Evolutionary conservation across 2,113 vertebrate genomes (phyloP).

Genomic region (Edolisoma coerulescens): DNA sequence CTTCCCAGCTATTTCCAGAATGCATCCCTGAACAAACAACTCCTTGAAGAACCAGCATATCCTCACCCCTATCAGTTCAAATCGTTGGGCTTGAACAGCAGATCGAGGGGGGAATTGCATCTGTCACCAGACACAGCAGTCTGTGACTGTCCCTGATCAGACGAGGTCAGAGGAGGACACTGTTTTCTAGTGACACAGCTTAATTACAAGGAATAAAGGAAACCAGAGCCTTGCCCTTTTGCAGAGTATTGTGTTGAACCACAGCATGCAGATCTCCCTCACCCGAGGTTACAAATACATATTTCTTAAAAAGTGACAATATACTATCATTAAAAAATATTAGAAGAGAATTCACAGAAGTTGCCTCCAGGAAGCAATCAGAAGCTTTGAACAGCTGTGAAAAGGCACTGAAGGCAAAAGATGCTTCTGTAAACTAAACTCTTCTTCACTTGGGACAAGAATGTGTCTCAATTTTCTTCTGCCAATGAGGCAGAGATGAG

Average conservation of each 20-base stretch:
- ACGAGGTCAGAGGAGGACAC: not conserved
- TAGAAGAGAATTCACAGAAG: not conserved
- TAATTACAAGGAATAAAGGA: not conserved
- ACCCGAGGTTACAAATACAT: accelerated
- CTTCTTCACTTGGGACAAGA: not conserved
- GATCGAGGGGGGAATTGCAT: not conserved
- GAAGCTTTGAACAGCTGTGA: not conserved
- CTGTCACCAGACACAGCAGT: not conserved
- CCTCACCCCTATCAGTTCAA: not conserved
- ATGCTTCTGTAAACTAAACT: not conserved
- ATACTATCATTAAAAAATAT: not conserved
- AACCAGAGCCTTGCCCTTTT: not conserved
- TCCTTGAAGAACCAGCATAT: not conserved
- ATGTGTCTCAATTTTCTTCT: not conserved
- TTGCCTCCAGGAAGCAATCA: not conserved
- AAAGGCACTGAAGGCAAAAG: not conserved
- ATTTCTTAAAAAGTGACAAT: not conserved
- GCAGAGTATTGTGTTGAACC: not conserved
- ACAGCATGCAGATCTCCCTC: not conserved
- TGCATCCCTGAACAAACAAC: not conserved
- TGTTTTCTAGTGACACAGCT: not conserved
- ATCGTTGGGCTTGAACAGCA: not conserved
- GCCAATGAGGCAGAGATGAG: not conserved
- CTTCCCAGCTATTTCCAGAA: not conserved
- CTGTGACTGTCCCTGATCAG: not conserved